Conservation (phyloP, 2,888 invertebrate species). For the Mylabris sibirica region DNA sequence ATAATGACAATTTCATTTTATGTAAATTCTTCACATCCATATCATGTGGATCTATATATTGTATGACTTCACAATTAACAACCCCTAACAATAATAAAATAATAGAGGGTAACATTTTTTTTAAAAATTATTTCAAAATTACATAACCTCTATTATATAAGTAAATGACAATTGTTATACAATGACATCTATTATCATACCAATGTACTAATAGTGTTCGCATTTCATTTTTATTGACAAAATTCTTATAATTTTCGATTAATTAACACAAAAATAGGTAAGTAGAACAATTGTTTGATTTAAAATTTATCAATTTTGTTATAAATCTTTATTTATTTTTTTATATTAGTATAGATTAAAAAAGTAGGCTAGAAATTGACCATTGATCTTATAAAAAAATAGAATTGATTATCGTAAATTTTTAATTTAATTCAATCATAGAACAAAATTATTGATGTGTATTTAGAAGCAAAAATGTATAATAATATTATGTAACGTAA, state of each 20-base stretch:
- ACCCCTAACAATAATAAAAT: background rate
- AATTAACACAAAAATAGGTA: too few species aligned
- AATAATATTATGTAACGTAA: background rate
- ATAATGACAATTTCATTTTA: conserved; percentile 3
- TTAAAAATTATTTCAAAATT: background rate
- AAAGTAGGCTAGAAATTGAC: background rate
- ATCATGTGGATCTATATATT: conserved; percentile 26
- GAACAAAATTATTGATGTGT: background rate
- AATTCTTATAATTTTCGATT: too few species aligned
- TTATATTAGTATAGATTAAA: too few species aligned
- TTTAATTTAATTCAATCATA: background rate
- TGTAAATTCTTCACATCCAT: conserved; percentile 21
- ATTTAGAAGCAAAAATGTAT: background rate
- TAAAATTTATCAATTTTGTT: background rate
- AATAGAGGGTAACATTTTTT: background rate
- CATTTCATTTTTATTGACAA: too few species aligned
- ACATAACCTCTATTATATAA: background rate
- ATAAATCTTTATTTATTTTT: too few species aligned
- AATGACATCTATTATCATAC: too few species aligned
- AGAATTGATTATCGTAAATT: background rate
- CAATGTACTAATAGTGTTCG: too few species aligned
- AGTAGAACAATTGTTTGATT: too few species aligned
- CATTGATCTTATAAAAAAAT: conserved; percentile 1
- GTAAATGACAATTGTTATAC: too few species aligned
- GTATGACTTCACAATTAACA: background rate